Conservation (phyloP, 64 coral and sea anemone genomes). For the Porites australiensis region DNA sequence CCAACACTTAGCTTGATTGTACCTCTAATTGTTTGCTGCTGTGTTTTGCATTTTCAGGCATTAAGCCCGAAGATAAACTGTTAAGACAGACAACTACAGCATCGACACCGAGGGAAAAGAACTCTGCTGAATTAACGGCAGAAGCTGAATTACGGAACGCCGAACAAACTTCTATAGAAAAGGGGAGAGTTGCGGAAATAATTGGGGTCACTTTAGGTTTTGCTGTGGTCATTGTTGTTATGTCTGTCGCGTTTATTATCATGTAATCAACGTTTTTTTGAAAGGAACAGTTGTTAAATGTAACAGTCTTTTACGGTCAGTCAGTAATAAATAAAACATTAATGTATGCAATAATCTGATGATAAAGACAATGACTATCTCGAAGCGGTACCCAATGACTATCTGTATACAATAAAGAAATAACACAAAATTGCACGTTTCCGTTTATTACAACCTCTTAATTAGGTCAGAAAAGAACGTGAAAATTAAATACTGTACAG, state of each 20-base stretch:
- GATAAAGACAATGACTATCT: too few relatives aligned
- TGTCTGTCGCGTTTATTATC: conserved; percentile 31
- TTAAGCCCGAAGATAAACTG: not conserved
- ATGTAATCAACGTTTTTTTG: not conserved
- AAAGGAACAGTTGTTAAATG: too few relatives aligned
- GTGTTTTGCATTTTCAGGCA: not conserved
- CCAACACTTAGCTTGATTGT: too few relatives aligned
- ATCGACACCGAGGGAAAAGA: not conserved
- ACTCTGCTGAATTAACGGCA: not conserved
- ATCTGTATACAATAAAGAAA: too few relatives aligned
- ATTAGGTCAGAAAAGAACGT: not conserved
- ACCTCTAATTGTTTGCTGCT: not conserved
- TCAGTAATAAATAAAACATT: too few relatives aligned
- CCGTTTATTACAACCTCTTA: too few relatives aligned
- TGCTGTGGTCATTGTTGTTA: conserved; percentile 17
- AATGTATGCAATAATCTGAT: too few relatives aligned
- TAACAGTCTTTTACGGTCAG: too few relatives aligned
- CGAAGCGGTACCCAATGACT: too few relatives aligned
- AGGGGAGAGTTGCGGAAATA: conserved; percentile 9
- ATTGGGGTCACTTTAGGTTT: conserved; percentile 39
- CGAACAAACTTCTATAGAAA: not conserved
- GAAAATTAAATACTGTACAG: not conserved
- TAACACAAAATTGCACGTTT: too few relatives aligned
- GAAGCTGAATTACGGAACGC: not conserved
- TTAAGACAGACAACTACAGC: not conserved